A percentile compares a stretch with the other conserved stretches of the same genome.
Conservation (phyloP, 2,797 vertebrate genomes). For the Cryptoblepharus egeriae region DNA sequence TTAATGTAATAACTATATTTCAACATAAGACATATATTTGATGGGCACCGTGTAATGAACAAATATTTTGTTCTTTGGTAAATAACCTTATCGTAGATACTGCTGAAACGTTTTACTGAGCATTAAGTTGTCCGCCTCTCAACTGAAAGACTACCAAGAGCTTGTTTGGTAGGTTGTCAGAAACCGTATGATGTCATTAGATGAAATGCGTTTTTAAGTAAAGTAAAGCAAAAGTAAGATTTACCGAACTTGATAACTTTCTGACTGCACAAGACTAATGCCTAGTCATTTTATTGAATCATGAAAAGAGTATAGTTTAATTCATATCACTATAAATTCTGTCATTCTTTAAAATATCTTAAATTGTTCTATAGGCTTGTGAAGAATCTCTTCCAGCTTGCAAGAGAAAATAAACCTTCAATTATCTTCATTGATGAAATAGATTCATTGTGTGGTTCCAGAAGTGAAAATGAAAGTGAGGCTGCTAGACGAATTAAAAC, state of each 20-base stretch:
- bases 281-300: not conserved
- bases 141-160: not conserved
- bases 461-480: conserved; percentile 98
- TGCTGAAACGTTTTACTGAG: too few relatives aligned
- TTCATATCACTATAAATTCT: not conserved
- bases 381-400: conserved; percentile 95
- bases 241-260: not conserved
- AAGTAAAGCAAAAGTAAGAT: not conserved
- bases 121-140: not conserved
- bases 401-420: conserved; percentile 94
- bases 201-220: not conserved
- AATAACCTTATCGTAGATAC: not conserved
- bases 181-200: not conserved
- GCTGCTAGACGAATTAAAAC: conserved; percentile 97
- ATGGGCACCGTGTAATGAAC: not conserved
- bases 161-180: not conserved
- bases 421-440: conserved; percentile 99
- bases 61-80: not conserved
- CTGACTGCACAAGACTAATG: not conserved
- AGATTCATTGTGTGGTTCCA: conserved; percentile 94
- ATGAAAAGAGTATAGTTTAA: not conserved
- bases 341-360: conserved; percentile 17
- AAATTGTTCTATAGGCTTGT: conserved; percentile 83
- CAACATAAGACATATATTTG: not conserved
- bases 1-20: not conserved